Evolutionary conservation across 2,888 invertebrate species (phyloP), one percentile per base, ranked within the genome.

Genomic region (Sesamia inferens): DNA sequence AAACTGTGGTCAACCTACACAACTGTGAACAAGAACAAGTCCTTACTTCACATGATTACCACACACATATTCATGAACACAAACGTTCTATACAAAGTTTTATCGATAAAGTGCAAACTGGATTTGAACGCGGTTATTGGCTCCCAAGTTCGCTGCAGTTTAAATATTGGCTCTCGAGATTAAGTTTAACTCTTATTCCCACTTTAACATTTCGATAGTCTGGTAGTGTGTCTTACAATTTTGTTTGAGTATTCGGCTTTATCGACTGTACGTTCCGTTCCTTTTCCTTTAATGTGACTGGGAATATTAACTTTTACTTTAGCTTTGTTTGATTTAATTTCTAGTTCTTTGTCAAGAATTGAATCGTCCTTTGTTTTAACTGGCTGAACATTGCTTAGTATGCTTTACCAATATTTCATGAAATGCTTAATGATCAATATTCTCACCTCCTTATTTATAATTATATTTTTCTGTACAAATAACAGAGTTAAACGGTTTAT

Each of bases 81-180:
- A 59, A 68, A 59, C 42, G 47, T 51, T 58, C 51, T 63, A 39
- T 54, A 69, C 61, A 42, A 67, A 69, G 67, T 58, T 65, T 51
- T 66, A 69, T 70, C 73, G 44, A 16, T 69, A 47, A 78, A 84
- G 71, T 69, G 75, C 74, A 85, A 78, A 85, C 78, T 77, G 48
- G 66, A 83, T 74, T 39, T 54, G 67, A 68, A 57, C 67, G 75
- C 76, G 77, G 82, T 85, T 85, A 86, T 84, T 80, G 82, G 74
- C 71, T 78, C 62, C 11, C 58, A 74, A 78, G 66, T 83, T 77
- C 58, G 62, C 65, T 62, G 65, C 76, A 78, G 85, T 76, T 87
- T 81, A 85, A 86, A 85, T 85, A 87, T 85, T 86, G 79, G 71
- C 51, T 78, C 61, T 54, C 31, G 24, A 79, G 83, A 85, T 85